Conservation (phyloP, 2,797 vertebrate species). For the Muscicapa comitata region DNA sequence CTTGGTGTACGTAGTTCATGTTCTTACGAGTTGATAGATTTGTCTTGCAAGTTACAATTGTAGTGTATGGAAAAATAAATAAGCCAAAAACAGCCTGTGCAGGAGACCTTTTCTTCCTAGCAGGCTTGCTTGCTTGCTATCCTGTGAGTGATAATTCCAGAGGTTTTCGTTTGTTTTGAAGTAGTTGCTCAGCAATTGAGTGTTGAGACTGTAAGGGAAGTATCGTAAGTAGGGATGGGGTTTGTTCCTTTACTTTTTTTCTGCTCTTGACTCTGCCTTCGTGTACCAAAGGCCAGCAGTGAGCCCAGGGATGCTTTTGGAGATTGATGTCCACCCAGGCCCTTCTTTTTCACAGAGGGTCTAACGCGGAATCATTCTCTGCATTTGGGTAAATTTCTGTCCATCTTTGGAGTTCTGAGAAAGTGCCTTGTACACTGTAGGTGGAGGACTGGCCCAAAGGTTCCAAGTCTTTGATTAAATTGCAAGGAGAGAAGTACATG, state of each 20-base stretch:
- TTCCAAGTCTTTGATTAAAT: neutral
- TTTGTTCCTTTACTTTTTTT: neutral
- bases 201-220: neutral
- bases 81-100: neutral
- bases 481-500: neutral
- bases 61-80: neutral
- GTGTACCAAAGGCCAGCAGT: neutral
- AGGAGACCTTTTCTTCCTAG: neutral
- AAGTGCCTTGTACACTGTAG: accelerated
- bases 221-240: neutral
- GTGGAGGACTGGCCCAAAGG: neutral
- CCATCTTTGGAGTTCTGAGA: neutral
- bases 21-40: neutral
- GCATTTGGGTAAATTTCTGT: neutral
- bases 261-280: neutral
- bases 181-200: neutral
- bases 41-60: neutral
- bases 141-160: neutral
- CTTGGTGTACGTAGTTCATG: neutral
- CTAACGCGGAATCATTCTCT: neutral
- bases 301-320: neutral
- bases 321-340: neutral
- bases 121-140: neutral
- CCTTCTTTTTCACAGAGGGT: neutral
- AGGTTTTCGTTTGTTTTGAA: neutral